These are phyloP conservation scores for Pseudachorutes palmiensis DNA, from an alignment of 1,140 invertebrate species.

Conservation along the genomic window DNA sequence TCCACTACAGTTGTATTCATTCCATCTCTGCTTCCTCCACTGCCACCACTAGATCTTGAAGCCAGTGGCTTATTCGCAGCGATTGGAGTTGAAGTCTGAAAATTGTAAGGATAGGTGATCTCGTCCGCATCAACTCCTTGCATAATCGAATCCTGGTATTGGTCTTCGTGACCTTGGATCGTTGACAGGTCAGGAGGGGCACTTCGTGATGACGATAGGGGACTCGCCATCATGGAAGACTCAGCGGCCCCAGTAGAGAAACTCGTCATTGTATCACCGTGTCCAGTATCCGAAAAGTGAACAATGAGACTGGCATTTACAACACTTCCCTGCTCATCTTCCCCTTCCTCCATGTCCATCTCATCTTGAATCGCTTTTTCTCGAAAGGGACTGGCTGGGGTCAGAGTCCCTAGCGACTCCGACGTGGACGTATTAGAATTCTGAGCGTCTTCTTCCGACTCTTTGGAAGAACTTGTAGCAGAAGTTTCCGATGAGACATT, in stretches of 20 bases:
- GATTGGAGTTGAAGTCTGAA: background rate
- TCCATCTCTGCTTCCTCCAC: background rate
- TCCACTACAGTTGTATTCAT: slow-evolving; percentile 5
- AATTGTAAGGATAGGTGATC: background rate
- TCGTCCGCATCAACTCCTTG: too few relatives aligned
- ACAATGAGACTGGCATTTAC: slow-evolving; percentile 24
- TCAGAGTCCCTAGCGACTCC: slow-evolving; percentile 2
- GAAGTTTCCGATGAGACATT: background rate
- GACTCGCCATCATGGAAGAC: slow-evolving; percentile 5
- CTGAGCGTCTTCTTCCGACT: background rate
- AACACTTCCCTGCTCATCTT: slow-evolving; percentile 16
- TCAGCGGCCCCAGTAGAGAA: background rate
- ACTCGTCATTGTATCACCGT: background rate
- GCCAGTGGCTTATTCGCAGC: background rate
- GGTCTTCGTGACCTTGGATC: background rate
- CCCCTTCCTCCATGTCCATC: slow-evolving; percentile 1
- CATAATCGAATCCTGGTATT: background rate
- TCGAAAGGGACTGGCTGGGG: background rate
- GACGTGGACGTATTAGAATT: background rate
- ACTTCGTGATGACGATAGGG: slow-evolving; percentile 15
- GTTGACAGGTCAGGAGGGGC: slow-evolving; percentile 19
- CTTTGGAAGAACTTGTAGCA: background rate
- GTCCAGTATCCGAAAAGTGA: slow-evolving; percentile 18
- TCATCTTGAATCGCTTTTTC: background rate
- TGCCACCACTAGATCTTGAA: background rate